Base-by-base conservation (phyloP, 2,888 invertebrate genomes). In the Syrista parreyssii region DNA sequence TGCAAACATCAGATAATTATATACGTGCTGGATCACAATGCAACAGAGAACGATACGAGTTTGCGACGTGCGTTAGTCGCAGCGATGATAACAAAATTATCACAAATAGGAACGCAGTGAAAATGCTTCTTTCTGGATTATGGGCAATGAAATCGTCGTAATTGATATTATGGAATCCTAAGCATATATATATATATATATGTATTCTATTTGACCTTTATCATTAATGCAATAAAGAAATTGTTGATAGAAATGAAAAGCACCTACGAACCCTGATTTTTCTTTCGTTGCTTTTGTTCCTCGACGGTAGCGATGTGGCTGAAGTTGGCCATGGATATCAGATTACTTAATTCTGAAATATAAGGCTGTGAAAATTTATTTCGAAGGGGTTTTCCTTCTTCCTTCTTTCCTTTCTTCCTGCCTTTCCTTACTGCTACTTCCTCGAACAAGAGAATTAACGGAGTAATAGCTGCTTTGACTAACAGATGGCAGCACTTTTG, bases 21-120 rank as follows among this genome's bases (percentile, higher is more conserved):
- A 0, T 0, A 1, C 9, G 0, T 6, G 23, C 2, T 2, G 0
- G 9, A 23, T 55, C 15, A 23, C 23, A 1, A 23, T 55, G 55
- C 1, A 2, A 0, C 55, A 23, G 2, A 9, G 55, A 55, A 23
- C 55, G 23, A 55, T 6, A 55, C 23, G 55, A 55, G 9, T 55
- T 15, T 15, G 23, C 55, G 9, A 23, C 55, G 6, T 55, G 55
- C 23, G 23, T 55, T 23, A 6, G 9, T 55, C 55, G 55, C 55
- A 55, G 9, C 9, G 15, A 0, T 23, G 55, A 23, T 55, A 55
- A 55, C 9, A 55, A 6, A 9, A 23, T 55, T 55, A 55, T 23
- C 55, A 55, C 55, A 1, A 55, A 55, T 9, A 23, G 55, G 9
- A 23, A 55, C 0, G 55, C 55, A 55, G 23, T 23, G 23, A 6